A percentile compares a stretch with the other conserved stretches of the same genome.
phyloP scores from a whole-genome alignment of 2,797 vertebrate genomes.

The Salarias fasciatus region DNA sequence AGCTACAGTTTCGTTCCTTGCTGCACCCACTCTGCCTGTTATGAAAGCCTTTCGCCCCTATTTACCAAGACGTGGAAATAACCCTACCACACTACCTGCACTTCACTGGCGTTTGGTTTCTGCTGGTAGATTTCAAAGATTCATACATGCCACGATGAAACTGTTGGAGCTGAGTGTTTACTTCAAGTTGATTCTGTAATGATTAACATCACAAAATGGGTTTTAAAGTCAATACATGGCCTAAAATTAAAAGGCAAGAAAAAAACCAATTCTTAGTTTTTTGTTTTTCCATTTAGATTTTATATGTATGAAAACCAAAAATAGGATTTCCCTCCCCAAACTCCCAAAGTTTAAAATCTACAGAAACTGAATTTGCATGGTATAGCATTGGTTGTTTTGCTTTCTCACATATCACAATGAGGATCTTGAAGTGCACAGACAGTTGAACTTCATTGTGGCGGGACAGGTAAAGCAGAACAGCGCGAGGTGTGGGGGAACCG shows the following conservation, averaged over 20 bases:
- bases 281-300: too few species aligned
- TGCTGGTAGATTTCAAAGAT: slow-evolving; percentile 25
- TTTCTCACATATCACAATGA: slow-evolving; percentile 27
- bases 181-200: slow-evolving; percentile 43
- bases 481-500: slow-evolving; percentile 37
- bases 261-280: too few species aligned
- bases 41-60: slow-evolving; percentile 48
- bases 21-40: slow-evolving; percentile 67
- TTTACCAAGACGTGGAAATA: slow-evolving; percentile 45
- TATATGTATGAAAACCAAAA: too few species aligned
- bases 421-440: slow-evolving; percentile 41
- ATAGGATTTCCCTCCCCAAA: too few species aligned
- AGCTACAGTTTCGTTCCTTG: slow-evolving; percentile 54
- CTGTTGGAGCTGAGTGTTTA: slow-evolving; percentile 30
- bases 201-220: slow-evolving; percentile 51
- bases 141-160: slow-evolving; percentile 43
- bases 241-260: background rate
- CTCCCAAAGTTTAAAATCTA: background rate
- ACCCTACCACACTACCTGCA: slow-evolving; percentile 29
- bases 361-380: background rate
- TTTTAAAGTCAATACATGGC: slow-evolving; percentile 62
- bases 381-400: background rate
- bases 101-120: slow-evolving; percentile 39
- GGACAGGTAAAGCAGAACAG: slow-evolving; percentile 76
- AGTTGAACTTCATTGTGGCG: slow-evolving; percentile 39